Percentiles rank a stretch among this genome's conserved stretches.
phyloP scores from a whole-genome alignment of 2,797 vertebrate species.

The Erethizon dorsatum region DNA sequence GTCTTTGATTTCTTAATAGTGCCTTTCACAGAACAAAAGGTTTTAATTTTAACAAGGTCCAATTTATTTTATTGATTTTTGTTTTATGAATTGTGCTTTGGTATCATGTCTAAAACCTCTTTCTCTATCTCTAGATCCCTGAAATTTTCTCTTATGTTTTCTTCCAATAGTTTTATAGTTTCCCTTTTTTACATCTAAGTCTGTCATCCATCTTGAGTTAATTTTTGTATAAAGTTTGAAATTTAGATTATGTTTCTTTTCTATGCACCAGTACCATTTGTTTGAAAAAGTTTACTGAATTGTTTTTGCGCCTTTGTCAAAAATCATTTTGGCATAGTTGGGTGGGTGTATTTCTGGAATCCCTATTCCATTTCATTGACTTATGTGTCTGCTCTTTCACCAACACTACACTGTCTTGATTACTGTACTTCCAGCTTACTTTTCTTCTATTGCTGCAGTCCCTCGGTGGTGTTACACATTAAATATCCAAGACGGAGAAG shows the following conservation, averaged over 20 bases:
- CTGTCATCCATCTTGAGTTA: constrained; percentile 24
- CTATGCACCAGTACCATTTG: constrained; percentile 23
- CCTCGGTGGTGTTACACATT: constrained; percentile 95
- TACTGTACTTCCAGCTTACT: background rate
- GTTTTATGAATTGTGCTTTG: constrained; percentile 26
- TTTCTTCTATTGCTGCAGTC: constrained; percentile 88
- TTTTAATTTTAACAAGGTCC: constrained; percentile 53
- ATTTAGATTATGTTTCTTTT: constrained; percentile 9
- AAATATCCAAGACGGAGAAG: constrained; percentile 93
- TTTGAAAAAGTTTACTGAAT: constrained; percentile 57
- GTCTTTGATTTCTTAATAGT: constrained; percentile 41
- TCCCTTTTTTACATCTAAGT: constrained; percentile 21
- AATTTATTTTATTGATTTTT: constrained; percentile 57
- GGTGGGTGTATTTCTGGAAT: constrained; percentile 30
- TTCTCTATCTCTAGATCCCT: constrained; percentile 16
- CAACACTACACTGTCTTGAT: constrained; percentile 16
- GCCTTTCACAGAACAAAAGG: background rate
- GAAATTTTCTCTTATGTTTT: constrained; percentile 26
- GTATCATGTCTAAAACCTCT: background rate
- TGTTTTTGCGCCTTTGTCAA: constrained; percentile 54
- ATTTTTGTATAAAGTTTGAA: background rate
- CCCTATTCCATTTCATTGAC: constrained; percentile 3
- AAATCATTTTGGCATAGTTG: constrained; percentile 39
- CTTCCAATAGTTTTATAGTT: background rate
- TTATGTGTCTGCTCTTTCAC: background rate